These are phyloP conservation scores for Panthera tigris DNA, from an alignment of 2,113 vertebrate genomes.

Conservation along the genomic window DNA sequence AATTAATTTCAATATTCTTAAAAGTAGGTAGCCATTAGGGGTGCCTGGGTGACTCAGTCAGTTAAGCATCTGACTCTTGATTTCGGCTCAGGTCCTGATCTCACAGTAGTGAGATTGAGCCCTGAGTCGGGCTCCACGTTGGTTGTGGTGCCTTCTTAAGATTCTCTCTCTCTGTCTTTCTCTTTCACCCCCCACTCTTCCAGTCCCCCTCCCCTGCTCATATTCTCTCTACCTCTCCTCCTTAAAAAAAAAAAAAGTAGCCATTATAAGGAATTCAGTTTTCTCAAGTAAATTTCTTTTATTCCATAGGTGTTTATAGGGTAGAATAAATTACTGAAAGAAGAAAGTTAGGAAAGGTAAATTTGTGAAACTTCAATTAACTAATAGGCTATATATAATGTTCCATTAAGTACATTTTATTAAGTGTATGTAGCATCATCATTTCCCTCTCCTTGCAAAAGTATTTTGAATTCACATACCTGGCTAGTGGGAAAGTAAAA, in stretches of 20 bases:
- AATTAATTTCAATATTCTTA: slow-evolving; percentile 46
- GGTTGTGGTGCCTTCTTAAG: no score
- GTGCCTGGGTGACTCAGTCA: no score
- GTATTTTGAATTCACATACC: neutral
- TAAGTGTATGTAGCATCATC: neutral
- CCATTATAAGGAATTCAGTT: slow-evolving; percentile 34
- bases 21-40: neutral
- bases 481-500: slow-evolving; percentile 23
- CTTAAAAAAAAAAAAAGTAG: neutral
- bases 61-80: no score
- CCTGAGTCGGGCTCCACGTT: no score
- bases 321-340: slow-evolving; percentile 19
- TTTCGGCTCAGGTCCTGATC: no score
- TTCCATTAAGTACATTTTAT: slow-evolving; percentile 3
- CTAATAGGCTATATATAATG: neutral
- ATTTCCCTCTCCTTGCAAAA: neutral
- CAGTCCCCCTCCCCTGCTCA: no score
- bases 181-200: no score
- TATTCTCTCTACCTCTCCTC: no score
- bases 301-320: neutral
- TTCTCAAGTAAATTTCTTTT: slow-evolving; percentile 43
- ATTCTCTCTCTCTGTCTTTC: no score
- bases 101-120: no score
- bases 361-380: slow-evolving; percentile 13
- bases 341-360: slow-evolving; percentile 5